These are phyloP conservation scores for Vandiemenella viatica DNA, from an alignment of 2,888 invertebrate species.

Conservation along the genomic window DNA sequence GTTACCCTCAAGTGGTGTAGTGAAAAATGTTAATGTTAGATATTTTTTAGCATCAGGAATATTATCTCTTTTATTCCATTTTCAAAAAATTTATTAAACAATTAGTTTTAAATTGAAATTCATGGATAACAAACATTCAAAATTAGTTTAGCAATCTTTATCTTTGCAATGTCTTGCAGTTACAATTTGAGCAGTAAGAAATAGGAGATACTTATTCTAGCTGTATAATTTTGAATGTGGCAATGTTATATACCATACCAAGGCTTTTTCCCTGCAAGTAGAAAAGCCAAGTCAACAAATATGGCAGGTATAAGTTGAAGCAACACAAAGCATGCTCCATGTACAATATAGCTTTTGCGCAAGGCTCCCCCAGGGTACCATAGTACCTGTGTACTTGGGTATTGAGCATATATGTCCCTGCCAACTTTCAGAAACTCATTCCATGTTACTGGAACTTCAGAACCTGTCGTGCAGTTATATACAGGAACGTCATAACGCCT, in stretches of 20 bases:
- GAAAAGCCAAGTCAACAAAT: slow-evolving; percentile 32
- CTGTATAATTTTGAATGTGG: neutral
- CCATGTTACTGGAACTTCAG: slow-evolving; percentile 39
- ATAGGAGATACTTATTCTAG: too few relatives aligned
- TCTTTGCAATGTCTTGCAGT: too few relatives aligned
- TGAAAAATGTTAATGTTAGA: too few relatives aligned
- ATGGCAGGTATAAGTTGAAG: slow-evolving; percentile 40
- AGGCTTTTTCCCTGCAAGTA: slow-evolving; percentile 33
- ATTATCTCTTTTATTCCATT: too few relatives aligned
- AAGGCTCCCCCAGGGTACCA: slow-evolving; percentile 27
- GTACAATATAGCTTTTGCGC: slow-evolving; percentile 25
- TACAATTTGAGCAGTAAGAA: too few relatives aligned
- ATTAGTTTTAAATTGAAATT: too few relatives aligned
- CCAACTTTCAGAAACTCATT: slow-evolving; percentile 27
- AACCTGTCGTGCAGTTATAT: slow-evolving; percentile 40
- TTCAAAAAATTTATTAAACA: too few relatives aligned
- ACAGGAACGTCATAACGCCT: slow-evolving; percentile 24
- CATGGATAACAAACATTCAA: too few relatives aligned
- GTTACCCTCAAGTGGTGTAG: too few relatives aligned
- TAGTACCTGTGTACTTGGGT: slow-evolving; percentile 34
- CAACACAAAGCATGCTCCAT: slow-evolving; percentile 32
- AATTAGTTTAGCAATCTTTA: too few relatives aligned
- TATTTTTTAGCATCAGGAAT: too few relatives aligned
- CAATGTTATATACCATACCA: slow-evolving; percentile 20
- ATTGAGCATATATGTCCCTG: slow-evolving; percentile 24